Base-by-base conservation (phyloP, 2,888 invertebrate species). In the Hedya salicella region DNA sequence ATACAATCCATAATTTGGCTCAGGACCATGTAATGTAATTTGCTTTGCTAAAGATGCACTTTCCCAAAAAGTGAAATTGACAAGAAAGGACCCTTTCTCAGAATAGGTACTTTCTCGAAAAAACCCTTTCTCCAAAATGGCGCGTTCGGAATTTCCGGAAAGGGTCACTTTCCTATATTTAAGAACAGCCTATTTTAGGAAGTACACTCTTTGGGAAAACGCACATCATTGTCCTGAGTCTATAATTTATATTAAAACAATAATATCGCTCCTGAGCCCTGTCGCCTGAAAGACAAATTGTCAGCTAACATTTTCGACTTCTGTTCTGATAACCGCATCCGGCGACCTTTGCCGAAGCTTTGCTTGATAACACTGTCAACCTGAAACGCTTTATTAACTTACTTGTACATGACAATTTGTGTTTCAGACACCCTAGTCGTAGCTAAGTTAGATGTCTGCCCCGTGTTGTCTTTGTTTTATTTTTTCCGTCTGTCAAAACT, bases 1-100 rank as follows among this genome's bases (percentile, higher is more conserved):
- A 96, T 86, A 91, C 89, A 91, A 95, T 95, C 95, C 93, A 91
- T 93, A 93, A 46, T 57, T 46, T 25, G 44, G 57, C 32, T 57
- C 57, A 46, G 57, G 57, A 32, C 44, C 32, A 32, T 57, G 57
- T 13, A n/a, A 32, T 57, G 57, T 13, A n/a, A 17, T 19, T 39
- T 0, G 44, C 3, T 32, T 46, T 57, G 17, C 46, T 32, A 46
- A 57, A 46, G 17, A 42, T 46, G 32, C 13, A 30, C 4, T 30
- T 25, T 57, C 44, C 36, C n/a, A 17, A 39, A 19, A 39, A 3
- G 13, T 8, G 36, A 36, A 36, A 53, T n/a, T 39, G 17, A 3
- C 19, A 14, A 14, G 14, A 30, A 13, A 8, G n/a, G 17, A 11
- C n/a, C 17, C 13, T 30, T 57, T 30, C 56, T 16, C 2, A 5